phyloP scores from a whole-genome alignment of 2,888 invertebrate genomes.

The Stenoptilia bipunctidactyla region DNA sequence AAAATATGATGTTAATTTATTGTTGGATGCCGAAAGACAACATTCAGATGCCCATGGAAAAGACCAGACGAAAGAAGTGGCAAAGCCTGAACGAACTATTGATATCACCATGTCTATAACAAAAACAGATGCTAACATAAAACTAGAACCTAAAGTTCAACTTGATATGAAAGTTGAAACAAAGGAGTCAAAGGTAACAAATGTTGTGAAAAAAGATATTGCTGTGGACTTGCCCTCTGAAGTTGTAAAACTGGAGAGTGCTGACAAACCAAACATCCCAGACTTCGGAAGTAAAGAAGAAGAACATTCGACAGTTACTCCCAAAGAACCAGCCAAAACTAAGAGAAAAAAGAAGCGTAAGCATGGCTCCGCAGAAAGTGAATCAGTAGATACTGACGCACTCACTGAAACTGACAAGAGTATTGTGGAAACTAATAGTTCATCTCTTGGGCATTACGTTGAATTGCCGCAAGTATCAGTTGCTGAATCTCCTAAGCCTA shows the following conservation, averaged over 20 bases:
- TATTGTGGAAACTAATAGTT: slow-evolving; percentile 45
- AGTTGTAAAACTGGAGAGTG: slow-evolving; percentile 25
- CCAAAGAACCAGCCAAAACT: slow-evolving; percentile 33
- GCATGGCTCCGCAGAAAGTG: slow-evolving; percentile 37
- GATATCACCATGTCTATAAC: slow-evolving; percentile 47
- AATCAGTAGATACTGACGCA: slow-evolving; percentile 29
- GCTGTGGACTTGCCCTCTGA: slow-evolving; percentile 41
- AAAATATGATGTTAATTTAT: neutral
- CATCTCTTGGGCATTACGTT: slow-evolving; percentile 53
- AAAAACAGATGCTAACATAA: slow-evolving; percentile 28
- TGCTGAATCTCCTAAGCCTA: slow-evolving; percentile 53
- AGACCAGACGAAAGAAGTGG: neutral
- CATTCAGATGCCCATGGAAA: too few relatives aligned
- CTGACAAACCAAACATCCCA: slow-evolving; percentile 17
- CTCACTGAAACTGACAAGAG: slow-evolving; percentile 44
- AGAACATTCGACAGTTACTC: slow-evolving; percentile 19
- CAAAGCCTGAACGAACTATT: slow-evolving; percentile 30
- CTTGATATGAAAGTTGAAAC: slow-evolving; percentile 44
- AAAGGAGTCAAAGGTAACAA: slow-evolving; percentile 28
- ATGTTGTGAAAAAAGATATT: slow-evolving; percentile 46
- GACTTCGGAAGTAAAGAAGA: slow-evolving; percentile 35
- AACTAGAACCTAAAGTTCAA: slow-evolving; percentile 37
- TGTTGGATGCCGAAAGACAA: neutral
- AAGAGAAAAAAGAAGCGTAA: slow-evolving; percentile 77
- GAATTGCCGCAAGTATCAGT: slow-evolving; percentile 59